Evolutionary conservation across 2,113 vertebrate genomes (phyloP), one percentile per base, ranked within the genome.

Genomic region (Rhizomys pruinosus): DNA sequence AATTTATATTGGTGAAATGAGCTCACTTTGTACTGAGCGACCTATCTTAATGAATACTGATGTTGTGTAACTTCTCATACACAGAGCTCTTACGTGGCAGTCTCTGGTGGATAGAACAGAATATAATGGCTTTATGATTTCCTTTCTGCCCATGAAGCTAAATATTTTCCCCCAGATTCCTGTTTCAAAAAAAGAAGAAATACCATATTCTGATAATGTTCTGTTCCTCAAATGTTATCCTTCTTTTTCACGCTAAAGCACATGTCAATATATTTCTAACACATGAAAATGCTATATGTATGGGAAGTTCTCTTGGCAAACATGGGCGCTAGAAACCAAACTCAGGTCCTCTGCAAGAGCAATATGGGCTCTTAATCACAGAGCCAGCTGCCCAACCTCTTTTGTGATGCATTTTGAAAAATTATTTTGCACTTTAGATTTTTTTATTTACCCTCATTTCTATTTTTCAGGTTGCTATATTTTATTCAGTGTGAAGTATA

Each of bases 21-120:
- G 90, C 89, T 91, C 76, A 81, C 93, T 96, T 97, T 95, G 84
- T 94, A 95, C 84, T 88, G 91, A 96, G 79, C 91, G 95, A 94
- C 94, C 93, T 84, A 63, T 85, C 84, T 90, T 94, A 96, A 97
- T 97, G 94, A 96, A 96, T 94, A 96, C 94, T 92, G 94, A 97
- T 96, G 93, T 68, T 95, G 78, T 95, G 68, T 94, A 93, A 92
- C 84, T 93, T 96, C 92, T 81, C 76, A 81, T 92, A 73, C 12
- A 27, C 5, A 0, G 47, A 82, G 63, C 52, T 89, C 92, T 92
- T 87, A 90, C 79, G 61, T 89, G 92, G 85, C 71, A 91, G 86
- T 87, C 89, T 94, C 94, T 55, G 57, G 92, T 39, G 91, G 76
- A n/a, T 55, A 89, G 34, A 92, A 12, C 96, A 87, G 89, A 82